Evolutionary conservation across 2,113 vertebrate genomes (phyloP).

Genomic region (Macrotus californicus): DNA sequence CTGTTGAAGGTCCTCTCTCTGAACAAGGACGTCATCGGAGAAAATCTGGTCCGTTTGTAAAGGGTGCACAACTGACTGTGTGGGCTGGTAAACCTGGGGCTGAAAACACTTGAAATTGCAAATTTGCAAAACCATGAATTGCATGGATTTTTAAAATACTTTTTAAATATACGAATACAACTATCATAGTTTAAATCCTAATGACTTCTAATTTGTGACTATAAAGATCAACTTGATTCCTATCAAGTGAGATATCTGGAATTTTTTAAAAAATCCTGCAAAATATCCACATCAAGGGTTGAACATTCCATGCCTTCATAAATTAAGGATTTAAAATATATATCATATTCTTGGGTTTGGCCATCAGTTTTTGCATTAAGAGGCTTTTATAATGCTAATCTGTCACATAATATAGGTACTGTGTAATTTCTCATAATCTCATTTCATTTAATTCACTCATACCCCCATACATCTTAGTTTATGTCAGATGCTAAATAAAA

Average conservation of each 20-base stretch:
- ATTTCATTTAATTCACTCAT: not conserved
- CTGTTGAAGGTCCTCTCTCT: not conserved
- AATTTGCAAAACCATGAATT: conserved; percentile 16
- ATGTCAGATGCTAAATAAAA: not conserved
- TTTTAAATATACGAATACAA: not conserved
- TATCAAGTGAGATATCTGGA: conserved; percentile 24
- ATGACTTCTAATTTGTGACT: not conserved
- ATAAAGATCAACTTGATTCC: conserved; percentile 42
- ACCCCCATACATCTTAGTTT: not conserved
- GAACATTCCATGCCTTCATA: not conserved
- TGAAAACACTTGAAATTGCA: conserved; percentile 33
- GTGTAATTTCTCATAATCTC: not conserved
- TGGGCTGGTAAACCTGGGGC: not conserved
- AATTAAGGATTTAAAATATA: not conserved
- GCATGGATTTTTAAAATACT: conserved; percentile 16
- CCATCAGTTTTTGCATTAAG: not conserved
- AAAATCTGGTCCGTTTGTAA: not conserved
- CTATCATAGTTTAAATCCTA: not conserved
- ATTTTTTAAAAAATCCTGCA: not conserved
- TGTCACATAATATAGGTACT: not conserved
- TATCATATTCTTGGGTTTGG: not conserved
- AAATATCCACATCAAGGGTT: not conserved
- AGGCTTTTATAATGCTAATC: not conserved
- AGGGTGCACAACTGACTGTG: not conserved
- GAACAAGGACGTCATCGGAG: not conserved